phyloP scores from a whole-genome alignment of 2,797 vertebrate species.

The Stomatorhinus walkeri region DNA sequence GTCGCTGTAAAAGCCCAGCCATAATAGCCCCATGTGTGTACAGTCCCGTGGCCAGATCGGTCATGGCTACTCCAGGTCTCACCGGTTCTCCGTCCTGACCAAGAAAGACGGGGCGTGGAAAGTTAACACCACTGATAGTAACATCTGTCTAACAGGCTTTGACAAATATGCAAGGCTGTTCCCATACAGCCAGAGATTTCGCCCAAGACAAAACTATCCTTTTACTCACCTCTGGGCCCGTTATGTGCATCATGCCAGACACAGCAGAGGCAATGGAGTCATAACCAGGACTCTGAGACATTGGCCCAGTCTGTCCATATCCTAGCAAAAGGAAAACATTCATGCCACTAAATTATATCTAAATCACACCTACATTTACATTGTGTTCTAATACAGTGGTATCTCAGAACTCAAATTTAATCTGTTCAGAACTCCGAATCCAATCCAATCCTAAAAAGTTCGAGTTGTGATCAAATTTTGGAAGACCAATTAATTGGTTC shows the following conservation, averaged over 20 bases:
- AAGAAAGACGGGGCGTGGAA: background rate
- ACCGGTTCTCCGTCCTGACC: slow-evolving; percentile 79
- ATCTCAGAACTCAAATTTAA: too few relatives aligned
- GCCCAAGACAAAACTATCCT: background rate
- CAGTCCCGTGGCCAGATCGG: slow-evolving; percentile 85
- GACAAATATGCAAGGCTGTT: slow-evolving; percentile 13
- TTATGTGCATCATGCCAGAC: slow-evolving; percentile 92
- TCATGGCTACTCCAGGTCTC: slow-evolving; percentile 87
- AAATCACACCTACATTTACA: background rate
- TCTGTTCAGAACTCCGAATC: too few relatives aligned
- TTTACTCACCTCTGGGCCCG: slow-evolving; percentile 77
- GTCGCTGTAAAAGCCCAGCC: slow-evolving; percentile 80
- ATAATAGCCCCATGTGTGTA: slow-evolving; percentile 80
- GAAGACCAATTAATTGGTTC: too few relatives aligned
- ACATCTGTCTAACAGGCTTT: background rate
- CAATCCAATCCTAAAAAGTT: too few relatives aligned
- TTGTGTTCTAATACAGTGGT: background rate
- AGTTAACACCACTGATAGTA: background rate
- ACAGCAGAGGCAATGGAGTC: slow-evolving; percentile 81
- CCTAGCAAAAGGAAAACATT: slow-evolving; percentile 44
- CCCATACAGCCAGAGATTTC: background rate
- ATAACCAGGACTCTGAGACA: slow-evolving; percentile 75
- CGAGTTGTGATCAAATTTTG: too few relatives aligned
- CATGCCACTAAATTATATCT: background rate
- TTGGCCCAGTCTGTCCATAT: slow-evolving; percentile 87